These are phyloP conservation scores for Dascyllus trimaculatus DNA, from an alignment of 2,113 vertebrate genomes.

Conservation along the genomic window DNA sequence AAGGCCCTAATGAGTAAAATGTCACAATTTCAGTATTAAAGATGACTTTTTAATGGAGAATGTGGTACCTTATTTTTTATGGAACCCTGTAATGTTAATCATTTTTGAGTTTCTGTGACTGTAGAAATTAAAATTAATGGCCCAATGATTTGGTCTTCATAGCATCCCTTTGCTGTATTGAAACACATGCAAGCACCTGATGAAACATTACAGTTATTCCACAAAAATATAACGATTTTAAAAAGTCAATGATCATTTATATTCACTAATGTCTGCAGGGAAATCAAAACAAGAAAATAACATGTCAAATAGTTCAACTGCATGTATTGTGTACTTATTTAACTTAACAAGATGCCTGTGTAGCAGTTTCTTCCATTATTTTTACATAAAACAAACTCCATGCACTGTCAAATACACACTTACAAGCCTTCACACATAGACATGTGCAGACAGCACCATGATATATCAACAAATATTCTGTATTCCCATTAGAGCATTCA, in stretches of 20 bases:
- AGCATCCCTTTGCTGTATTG: not conserved
- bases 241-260: not conserved
- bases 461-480: not conserved
- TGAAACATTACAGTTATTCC: not conserved
- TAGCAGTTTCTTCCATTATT: not conserved
- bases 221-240: too few relatives aligned
- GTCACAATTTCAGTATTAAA: constrained; percentile 30
- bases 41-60: constrained; percentile 49
- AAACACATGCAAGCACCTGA: not conserved
- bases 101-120: not conserved
- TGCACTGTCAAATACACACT: not conserved
- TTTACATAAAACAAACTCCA: too few relatives aligned
- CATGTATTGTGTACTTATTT: too few relatives aligned
- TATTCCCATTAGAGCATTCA: constrained; percentile 1
- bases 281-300: not conserved
- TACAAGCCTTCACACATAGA: not conserved
- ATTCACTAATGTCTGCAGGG: not conserved
- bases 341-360: not conserved
- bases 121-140: not conserved
- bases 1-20: constrained; percentile 48
- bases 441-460: not conserved
- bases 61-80: constrained; percentile 20
- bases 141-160: not conserved
- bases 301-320: too few relatives aligned
- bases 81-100: constrained; percentile 8